Base-by-base conservation (phyloP, 2,113 vertebrate species). In the Varanus salvator region DNA sequence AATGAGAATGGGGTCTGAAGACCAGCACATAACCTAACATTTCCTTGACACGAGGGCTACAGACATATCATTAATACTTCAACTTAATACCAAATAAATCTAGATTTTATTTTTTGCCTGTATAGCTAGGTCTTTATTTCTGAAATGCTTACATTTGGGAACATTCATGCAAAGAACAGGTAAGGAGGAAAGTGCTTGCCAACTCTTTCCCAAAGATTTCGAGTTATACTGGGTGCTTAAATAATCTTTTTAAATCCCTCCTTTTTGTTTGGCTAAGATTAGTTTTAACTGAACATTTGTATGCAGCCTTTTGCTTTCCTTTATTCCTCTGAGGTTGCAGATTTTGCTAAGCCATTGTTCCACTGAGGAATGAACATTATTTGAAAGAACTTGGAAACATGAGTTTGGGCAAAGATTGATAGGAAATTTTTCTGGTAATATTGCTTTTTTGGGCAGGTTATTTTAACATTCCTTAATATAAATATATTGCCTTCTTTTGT, bases 281-380 rank as follows among this genome's bases (percentile, higher is more conserved):
- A 78, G 77, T 87, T 74, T 68, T 68, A 78, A 68, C 57, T 48
- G 57, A 77, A 68, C 34, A 78, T 78, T 68, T 78, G 44, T 75
- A 38, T 76, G 52, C 19, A 60, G 52, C 21, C 72, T 38, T 9
- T 74, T 60, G 29, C 74, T 66, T 87, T 87, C 54, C 84, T 54
- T 85, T 85, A 31, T 85, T 85, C 68, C 17, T 85, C 17, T 52
- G 48, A 14, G 19, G 14, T 77, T 78, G 66, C 34, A 77, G 74
- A 77, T 87, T 78, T 68, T 14, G 60, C 27, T 84, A 84, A 84
- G 81, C 44, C 64, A 68, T 84, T 84, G 81, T 44, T 77, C 85
- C 15, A 9, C 34, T 48, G 52, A 48, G 74, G 85, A 77, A 87
- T 85, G 9, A 68, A 72, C 29, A 15, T 71, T 72, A 52, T 85